Conservation (phyloP, 2,888 invertebrate species). For the Lasioglossum malachurum region DNA sequence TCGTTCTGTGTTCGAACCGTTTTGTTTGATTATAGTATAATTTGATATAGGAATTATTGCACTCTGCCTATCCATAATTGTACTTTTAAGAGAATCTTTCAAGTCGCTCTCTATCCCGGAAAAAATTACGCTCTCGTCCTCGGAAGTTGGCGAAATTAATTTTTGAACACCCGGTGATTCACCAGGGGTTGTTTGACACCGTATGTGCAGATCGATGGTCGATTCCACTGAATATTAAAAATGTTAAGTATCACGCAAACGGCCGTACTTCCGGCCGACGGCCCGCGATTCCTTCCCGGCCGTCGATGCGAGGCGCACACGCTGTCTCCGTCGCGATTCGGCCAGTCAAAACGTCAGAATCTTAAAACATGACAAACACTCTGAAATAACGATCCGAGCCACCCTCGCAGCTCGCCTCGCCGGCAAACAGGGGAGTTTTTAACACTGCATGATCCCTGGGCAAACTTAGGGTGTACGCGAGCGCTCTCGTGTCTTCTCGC, state of each 20-base stretch:
- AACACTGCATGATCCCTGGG: slow-evolving; percentile 84
- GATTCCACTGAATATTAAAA: background rate
- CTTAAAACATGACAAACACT: slow-evolving; percentile 84
- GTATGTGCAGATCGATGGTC: background rate
- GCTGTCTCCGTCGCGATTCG: slow-evolving; percentile 67
- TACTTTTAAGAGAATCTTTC: too few species aligned
- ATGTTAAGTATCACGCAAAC: background rate
- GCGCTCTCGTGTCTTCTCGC: slow-evolving; percentile 67
- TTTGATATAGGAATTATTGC: too few species aligned
- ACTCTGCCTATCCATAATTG: too few species aligned
- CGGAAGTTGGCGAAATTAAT: background rate
- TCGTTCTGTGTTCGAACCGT: too few species aligned
- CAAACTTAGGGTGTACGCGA: slow-evolving; percentile 79
- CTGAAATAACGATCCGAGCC: slow-evolving; percentile 83
- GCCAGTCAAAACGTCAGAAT: slow-evolving; percentile 84
- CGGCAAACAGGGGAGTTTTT: slow-evolving; percentile 84
- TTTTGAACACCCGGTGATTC: background rate
- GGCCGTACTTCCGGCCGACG: background rate
- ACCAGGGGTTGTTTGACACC: background rate
- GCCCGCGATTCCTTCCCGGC: background rate
- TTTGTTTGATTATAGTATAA: too few species aligned
- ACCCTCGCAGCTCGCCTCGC: slow-evolving; percentile 78
- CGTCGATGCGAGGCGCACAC: slow-evolving; percentile 37
- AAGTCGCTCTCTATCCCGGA: background rate
- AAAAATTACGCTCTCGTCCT: background rate